Conservation (phyloP, 2,797 vertebrate genomes). For the Mormyrus proboscirostris region DNA sequence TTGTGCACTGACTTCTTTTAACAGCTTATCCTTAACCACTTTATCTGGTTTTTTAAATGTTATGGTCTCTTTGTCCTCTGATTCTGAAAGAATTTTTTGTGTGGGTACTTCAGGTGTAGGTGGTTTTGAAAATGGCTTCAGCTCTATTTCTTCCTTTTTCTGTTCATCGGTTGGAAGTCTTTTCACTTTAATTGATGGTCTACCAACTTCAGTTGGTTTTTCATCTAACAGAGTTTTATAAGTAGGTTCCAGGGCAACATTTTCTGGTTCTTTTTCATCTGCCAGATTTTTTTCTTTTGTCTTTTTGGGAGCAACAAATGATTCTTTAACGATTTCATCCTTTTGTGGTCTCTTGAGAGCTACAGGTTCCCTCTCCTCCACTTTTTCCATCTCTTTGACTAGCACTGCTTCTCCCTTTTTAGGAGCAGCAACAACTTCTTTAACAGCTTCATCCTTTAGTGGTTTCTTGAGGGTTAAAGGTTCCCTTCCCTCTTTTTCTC, state of each 20-base stretch:
- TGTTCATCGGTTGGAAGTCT: constrained; percentile 28
- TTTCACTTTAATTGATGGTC: constrained; percentile 49
- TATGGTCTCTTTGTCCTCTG: constrained; percentile 45
- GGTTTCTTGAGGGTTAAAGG: background rate
- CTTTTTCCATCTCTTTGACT: background rate
- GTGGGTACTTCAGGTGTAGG: constrained; percentile 48
- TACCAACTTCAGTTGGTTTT: constrained; percentile 44
- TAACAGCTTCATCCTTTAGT: background rate
- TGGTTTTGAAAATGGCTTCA: constrained; percentile 57
- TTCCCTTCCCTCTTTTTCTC: background rate
- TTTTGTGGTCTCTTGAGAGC: background rate
- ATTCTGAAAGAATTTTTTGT: constrained; percentile 46
- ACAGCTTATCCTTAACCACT: background rate
- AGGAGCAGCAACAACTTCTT: background rate
- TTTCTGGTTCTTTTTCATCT: constrained; percentile 45
- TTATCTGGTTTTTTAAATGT: constrained; percentile 43
- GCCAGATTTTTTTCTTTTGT: background rate
- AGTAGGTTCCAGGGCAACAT: constrained; percentile 42
- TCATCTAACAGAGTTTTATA: constrained; percentile 48
- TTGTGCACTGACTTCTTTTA: background rate
- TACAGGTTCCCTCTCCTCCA: background rate
- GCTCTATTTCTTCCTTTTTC: constrained; percentile 37
- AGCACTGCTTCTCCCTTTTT: background rate
- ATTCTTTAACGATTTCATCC: background rate
- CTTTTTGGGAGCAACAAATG: background rate